A percentile compares a stretch with the other conserved stretches of the same genome.
These are phyloP conservation scores for Pseudomyrmex flavicornis DNA, from an alignment of 1,140 invertebrate species.

Conservation along the genomic window DNA sequence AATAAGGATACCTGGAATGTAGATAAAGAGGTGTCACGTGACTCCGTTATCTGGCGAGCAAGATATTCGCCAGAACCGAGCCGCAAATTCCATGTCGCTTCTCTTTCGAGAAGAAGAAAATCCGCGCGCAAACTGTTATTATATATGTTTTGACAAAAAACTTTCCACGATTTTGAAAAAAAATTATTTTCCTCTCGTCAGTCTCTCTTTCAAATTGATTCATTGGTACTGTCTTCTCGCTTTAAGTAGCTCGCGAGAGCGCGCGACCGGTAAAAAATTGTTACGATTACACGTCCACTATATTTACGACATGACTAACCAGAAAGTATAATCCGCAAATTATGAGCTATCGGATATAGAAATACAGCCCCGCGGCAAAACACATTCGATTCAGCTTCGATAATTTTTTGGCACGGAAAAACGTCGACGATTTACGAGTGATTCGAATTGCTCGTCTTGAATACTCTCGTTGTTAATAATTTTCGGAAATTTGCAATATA, in stretches of 20 bases:
- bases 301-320: slow-evolving; percentile 46
- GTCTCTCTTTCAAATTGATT: not conserved
- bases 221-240: not conserved
- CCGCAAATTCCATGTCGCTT: not conserved
- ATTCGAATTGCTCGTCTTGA: slow-evolving; percentile 26
- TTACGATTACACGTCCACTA: slow-evolving; percentile 36
- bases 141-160: slow-evolving; percentile 15
- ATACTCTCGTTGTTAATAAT: not conserved
- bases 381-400: slow-evolving; percentile 10
- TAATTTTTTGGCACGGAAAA: slow-evolving; percentile 38
- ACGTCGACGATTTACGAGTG: slow-evolving; percentile 25
- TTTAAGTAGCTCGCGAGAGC: not conserved
- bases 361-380: slow-evolving; percentile 12
- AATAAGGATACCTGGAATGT: slow-evolving; percentile 64
- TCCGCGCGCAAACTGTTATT: not conserved
- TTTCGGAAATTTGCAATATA: not conserved
- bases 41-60: slow-evolving; percentile 44
- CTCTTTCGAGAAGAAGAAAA: slow-evolving; percentile 15
- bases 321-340: slow-evolving; percentile 46
- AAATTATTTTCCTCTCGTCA: not conserved
- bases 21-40: slow-evolving; percentile 59
- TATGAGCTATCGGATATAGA: slow-evolving; percentile 49
- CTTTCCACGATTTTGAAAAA: not conserved
- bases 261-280: slow-evolving; percentile 37
- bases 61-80: slow-evolving; percentile 39